Evolutionary conservation across 2,113 vertebrate species (phyloP).

Genomic region (Nettapus auritus): DNA sequence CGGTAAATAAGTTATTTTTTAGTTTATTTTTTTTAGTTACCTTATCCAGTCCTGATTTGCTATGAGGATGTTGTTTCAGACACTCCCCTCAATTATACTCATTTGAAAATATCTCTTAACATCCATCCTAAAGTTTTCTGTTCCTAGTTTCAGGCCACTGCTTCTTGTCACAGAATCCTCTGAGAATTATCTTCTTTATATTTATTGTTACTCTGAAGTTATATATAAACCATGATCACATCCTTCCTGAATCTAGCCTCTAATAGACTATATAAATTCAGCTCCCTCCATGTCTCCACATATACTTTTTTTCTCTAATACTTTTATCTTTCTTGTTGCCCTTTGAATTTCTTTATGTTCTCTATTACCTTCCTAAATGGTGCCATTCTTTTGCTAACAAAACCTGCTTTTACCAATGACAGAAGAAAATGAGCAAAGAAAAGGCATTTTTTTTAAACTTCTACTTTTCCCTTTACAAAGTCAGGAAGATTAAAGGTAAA

Average conservation of each 20-base stretch:
- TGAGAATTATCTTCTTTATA: not conserved
- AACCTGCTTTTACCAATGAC: not conserved
- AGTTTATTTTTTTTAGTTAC: no score
- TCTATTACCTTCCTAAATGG: not conserved
- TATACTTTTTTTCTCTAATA: not conserved
- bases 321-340: not conserved
- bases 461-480: not conserved
- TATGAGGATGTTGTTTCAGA: not conserved
- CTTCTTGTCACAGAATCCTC: not conserved
- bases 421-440: not conserved
- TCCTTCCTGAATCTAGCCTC: not conserved
- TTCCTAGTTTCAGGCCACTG: not conserved
- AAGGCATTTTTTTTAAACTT: not conserved
- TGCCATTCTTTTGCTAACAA: not conserved
- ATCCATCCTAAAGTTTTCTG: not conserved
- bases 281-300: not conserved
- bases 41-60: not conserved
- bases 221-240: not conserved
- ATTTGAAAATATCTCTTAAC: not conserved
- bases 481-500: slow-evolving; percentile 20
- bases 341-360: not conserved
- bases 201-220: slow-evolving; percentile 1
- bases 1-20: no score
- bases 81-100: not conserved
- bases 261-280: not conserved